phyloP scores from a whole-genome alignment of 2,888 invertebrate genomes.

The Lamellibrachia satsuma region DNA sequence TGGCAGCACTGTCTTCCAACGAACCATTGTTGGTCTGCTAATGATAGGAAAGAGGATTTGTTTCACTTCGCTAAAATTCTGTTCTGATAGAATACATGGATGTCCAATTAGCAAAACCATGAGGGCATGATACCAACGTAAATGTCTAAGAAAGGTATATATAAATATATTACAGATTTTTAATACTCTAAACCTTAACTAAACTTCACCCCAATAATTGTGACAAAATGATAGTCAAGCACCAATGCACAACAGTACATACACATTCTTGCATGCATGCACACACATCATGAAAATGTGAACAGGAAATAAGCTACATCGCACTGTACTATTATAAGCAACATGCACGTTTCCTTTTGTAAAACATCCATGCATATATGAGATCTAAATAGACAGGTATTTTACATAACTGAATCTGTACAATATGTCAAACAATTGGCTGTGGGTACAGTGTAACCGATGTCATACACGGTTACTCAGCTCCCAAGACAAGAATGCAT shows the following conservation, averaged over 20 bases:
- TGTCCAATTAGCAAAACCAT: background rate
- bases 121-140: background rate
- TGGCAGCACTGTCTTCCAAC: conserved; percentile 17
- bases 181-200: background rate
- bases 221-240: background rate
- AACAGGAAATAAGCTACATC: background rate
- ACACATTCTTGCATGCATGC: background rate
- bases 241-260: background rate
- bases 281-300: background rate
- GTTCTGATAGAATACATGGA: background rate
- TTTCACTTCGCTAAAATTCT: background rate
- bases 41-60: background rate
- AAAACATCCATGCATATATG: background rate
- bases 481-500: background rate
- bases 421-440: no score
- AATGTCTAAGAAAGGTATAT: background rate
- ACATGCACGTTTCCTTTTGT: background rate
- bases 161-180: background rate
- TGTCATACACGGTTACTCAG: background rate
- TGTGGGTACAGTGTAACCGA: no score
- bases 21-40: background rate
- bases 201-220: background rate
- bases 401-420: background rate
- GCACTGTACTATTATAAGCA: background rate
- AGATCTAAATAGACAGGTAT: background rate